Evolutionary conservation across 2,797 vertebrate species (phyloP), one percentile per base, ranked within the genome.

Genomic region (Cossypha polioptera): DNA sequence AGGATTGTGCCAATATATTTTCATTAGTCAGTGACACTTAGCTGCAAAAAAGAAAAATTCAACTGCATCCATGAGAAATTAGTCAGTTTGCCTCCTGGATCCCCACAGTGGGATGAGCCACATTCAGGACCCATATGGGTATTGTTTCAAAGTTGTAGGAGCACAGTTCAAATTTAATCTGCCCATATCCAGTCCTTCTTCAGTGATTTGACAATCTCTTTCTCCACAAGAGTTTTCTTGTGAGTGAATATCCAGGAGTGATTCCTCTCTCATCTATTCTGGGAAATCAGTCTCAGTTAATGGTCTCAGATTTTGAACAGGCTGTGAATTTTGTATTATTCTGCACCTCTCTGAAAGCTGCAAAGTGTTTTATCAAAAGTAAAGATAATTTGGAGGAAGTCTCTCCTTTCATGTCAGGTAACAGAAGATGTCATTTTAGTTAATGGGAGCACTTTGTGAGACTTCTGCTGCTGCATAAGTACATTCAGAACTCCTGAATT

Each of bases 1-100:
- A 97, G 82, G 76, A 74, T 92, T 40, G 61, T 95, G 96, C 86
- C 87, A 92, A 97, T 98, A 85, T 90, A 97, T 98, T 98, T 97
- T 97, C 97, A 98, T 98, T 97, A 97, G 94, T 91, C 91, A 86
- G 35, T 97, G 97, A 97, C 97, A 97, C 74, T 92, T 93, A 95
- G 92, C 88, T 96, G 84, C 1, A 69, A 94, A 97, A 87, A 86
- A 62, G 19, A 95, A 88, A 96, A 93, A 94, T 93, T 94, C 72
- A 95, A 54, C 84, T 94, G 20, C 79, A 92, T 95, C 92, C 66
- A 53, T 96, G 88, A 92, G 89, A 97, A 96, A 91, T 63, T 91
- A 94, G 63, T 85, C n/a, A 29, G 7, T 22, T 93, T 85, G 28
- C 59, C 62, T 95, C 53, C 82, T 91, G 88, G 85, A 86, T 69